A percentile compares a stretch with the other conserved stretches of the same genome.
phyloP scores from a whole-genome alignment of 2,888 invertebrate genomes.

The Pseudococcus jackbeardsleyi region DNA sequence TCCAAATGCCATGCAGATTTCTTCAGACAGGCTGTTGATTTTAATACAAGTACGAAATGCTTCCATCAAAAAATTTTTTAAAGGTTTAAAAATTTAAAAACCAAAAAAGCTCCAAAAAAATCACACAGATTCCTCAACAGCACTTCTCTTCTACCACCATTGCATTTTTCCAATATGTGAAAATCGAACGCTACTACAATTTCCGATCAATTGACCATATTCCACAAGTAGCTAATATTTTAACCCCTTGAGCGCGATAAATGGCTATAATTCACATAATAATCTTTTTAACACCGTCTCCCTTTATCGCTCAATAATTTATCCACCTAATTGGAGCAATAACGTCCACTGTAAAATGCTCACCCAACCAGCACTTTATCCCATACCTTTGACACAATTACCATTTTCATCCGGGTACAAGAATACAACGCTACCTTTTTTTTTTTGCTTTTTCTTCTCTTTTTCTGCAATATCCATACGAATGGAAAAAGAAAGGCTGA shows the following conservation, averaged over 20 bases:
- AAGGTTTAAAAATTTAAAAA: too few species aligned
- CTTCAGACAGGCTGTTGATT: too few species aligned
- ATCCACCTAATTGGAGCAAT: conserved; percentile 7
- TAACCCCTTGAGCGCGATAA: neutral
- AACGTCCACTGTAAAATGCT: neutral
- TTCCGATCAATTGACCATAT: neutral
- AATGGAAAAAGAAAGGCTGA: neutral
- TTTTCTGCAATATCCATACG: neutral
- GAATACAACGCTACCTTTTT: neutral
- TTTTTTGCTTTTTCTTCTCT: neutral
- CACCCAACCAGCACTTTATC: neutral
- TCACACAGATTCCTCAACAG: too few species aligned
- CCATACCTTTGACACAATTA: conserved; percentile 2
- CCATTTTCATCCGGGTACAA: neutral
- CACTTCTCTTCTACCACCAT: too few species aligned
- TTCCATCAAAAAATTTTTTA: too few species aligned
- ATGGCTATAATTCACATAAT: neutral
- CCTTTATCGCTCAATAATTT: neutral
- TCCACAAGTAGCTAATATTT: conserved; percentile 5
- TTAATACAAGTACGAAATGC: too few species aligned
- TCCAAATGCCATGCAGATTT: too few species aligned
- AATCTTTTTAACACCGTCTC: neutral
- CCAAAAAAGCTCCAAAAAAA: too few species aligned
- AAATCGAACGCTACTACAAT: neutral
- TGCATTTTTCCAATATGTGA: neutral